phyloP scores from a whole-genome alignment of 1,140 invertebrate species.

The Pseudomyrmex flavicornis region DNA sequence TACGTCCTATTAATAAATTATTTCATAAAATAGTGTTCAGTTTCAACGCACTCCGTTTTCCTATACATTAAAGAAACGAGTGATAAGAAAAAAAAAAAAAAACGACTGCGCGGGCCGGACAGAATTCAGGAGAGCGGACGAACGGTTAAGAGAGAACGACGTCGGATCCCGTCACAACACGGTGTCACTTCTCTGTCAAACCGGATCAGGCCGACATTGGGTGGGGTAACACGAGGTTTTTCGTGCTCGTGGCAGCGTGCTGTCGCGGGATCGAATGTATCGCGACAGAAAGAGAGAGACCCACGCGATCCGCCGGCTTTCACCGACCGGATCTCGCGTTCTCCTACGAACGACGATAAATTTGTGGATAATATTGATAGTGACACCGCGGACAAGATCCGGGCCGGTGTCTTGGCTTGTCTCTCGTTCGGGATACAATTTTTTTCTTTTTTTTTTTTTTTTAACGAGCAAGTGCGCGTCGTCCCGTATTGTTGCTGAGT shows the following conservation, averaged over 20 bases:
- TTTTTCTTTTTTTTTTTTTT: neutral
- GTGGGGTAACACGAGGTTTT: constrained; percentile 60
- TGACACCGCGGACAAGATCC: constrained; percentile 55
- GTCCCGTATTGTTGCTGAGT: neutral
- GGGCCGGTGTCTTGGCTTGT: constrained; percentile 3
- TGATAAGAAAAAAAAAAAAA: constrained; percentile 19
- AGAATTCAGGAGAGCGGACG: constrained; percentile 61
- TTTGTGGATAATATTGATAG: constrained; percentile 59
- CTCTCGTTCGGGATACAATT: constrained; percentile 26
- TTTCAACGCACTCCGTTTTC: neutral
- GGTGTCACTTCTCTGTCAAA: constrained; percentile 78
- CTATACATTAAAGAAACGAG: constrained; percentile 48
- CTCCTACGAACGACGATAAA: constrained; percentile 56
- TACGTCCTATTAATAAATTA: neutral
- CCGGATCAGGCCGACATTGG: constrained; percentile 71
- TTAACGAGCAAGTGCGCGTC: constrained; percentile 38
- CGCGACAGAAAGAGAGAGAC: constrained; percentile 29
- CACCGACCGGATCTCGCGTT: constrained; percentile 16
- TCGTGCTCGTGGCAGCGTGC: constrained; percentile 58
- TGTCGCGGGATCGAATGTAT: constrained; percentile 16
- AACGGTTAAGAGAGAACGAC: constrained; percentile 51
- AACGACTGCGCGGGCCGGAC: constrained; percentile 41
- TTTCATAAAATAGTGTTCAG: neutral
- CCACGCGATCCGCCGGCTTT: constrained; percentile 58
- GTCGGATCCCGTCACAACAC: constrained; percentile 76